Conservation (phyloP, 2,113 vertebrate species). For the Copsychus sechellarum region DNA sequence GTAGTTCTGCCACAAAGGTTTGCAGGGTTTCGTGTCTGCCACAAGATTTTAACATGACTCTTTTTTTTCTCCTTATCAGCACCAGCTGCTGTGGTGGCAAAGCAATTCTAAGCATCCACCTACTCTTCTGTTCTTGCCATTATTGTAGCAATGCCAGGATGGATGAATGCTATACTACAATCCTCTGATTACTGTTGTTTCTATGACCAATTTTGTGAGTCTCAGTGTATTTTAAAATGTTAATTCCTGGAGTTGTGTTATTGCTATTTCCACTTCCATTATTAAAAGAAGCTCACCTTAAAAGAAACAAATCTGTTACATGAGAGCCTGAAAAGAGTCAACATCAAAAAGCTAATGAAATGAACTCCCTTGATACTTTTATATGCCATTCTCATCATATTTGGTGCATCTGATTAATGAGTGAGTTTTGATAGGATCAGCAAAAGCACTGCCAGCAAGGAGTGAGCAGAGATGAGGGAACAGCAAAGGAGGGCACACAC, state of each 20-base stretch:
- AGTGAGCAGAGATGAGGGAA: background rate
- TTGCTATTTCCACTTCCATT: background rate
- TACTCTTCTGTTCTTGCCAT: background rate
- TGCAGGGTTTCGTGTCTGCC: background rate
- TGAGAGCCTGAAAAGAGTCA: background rate
- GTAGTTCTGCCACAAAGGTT: background rate
- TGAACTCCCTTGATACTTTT: background rate
- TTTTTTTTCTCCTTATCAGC: background rate
- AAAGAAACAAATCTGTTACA: background rate
- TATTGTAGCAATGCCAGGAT: background rate
- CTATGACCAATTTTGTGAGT: background rate
- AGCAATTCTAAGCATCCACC: background rate
- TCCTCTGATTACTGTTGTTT: background rate
- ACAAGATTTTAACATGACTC: background rate
- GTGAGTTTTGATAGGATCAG: constrained; percentile 5
- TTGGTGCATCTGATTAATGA: constrained; percentile 6
- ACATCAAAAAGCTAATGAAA: background rate
- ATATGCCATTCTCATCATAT: background rate
- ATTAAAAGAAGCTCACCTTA: background rate
- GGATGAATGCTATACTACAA: background rate
- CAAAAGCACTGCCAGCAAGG: constrained; percentile 17
- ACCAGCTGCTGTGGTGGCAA: background rate
- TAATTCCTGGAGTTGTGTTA: background rate
- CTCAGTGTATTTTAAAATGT: background rate
- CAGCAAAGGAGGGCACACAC: constrained; percentile 4